phyloP scores from a whole-genome alignment of 2,113 vertebrate genomes.

The Sprattus sprattus region DNA sequence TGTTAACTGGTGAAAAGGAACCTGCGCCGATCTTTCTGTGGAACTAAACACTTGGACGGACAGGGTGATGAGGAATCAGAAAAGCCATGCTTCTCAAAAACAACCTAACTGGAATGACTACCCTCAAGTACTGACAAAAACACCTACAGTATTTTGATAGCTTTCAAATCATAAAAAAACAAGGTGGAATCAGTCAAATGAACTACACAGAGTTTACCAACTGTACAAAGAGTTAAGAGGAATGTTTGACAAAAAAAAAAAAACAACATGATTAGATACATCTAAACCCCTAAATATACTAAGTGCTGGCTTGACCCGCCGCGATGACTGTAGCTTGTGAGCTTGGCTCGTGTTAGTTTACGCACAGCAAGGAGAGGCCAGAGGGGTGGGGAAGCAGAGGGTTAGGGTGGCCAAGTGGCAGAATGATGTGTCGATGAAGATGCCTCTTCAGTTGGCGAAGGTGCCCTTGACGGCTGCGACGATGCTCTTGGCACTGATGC shows the following conservation, averaged over 20 bases:
- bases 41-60: not conserved
- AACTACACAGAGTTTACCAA: not conserved
- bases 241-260: not conserved
- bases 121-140: not conserved
- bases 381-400: not conserved
- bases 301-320: not conserved
- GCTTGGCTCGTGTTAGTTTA: conserved; percentile 1
- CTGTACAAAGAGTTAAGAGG: not conserved
- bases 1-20: not conserved
- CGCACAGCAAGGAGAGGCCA: not conserved
- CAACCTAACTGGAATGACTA: conserved; percentile 1
- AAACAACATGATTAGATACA: not conserved
- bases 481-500: conserved; percentile 80
- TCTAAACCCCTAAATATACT: not conserved
- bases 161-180: not conserved
- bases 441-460: conserved; percentile 68
- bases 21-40: not conserved
- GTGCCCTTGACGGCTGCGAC: conserved; percentile 69
- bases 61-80: not conserved
- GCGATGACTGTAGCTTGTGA: conserved; percentile 12
- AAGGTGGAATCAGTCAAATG: not conserved
- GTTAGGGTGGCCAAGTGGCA: not conserved
- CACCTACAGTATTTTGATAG: not conserved
- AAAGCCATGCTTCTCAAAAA: not conserved
- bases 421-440: not conserved